phyloP scores from a whole-genome alignment of 2,888 invertebrate genomes.

The Torymus tubicola region DNA sequence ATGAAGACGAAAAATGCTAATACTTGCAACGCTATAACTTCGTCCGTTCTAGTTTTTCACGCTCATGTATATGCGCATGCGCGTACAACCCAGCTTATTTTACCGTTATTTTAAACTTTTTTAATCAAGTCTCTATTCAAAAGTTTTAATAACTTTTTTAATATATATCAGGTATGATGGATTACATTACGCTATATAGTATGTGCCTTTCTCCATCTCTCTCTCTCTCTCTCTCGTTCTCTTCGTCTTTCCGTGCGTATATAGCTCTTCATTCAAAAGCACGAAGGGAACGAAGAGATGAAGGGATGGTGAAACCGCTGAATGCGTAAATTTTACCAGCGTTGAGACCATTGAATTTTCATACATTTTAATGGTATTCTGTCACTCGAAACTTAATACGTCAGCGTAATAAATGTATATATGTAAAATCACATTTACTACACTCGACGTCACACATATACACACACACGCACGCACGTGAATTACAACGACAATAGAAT shows the following conservation, averaged over 20 bases:
- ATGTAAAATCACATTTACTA: slow-evolving; percentile 25
- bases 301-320: slow-evolving; percentile 3
- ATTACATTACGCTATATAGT: slow-evolving; percentile 40
- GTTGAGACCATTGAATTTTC: slow-evolving; percentile 49
- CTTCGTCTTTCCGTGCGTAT: background rate
- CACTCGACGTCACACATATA: slow-evolving; percentile 6
- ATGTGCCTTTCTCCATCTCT: background rate
- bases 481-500: slow-evolving; percentile 20
- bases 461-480: background rate
- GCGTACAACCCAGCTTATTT: slow-evolving; percentile 28
- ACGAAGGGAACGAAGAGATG: background rate
- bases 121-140: slow-evolving; percentile 53
- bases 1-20: slow-evolving; percentile 42
- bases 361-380: slow-evolving; percentile 46
- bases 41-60: slow-evolving; percentile 30
- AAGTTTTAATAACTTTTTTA: slow-evolving; percentile 56
- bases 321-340: slow-evolving; percentile 22
- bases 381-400: slow-evolving; percentile 41
- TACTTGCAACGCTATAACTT: slow-evolving; percentile 12
- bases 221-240: background rate
- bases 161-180: slow-evolving; percentile 39
- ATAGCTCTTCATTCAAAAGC: slow-evolving; percentile 44
- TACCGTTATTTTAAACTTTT: slow-evolving; percentile 56
- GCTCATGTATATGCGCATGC: background rate
- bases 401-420: slow-evolving; percentile 14